phyloP scores from a whole-genome alignment of 2,797 vertebrate genomes.

The Sciaenops ocellatus region DNA sequence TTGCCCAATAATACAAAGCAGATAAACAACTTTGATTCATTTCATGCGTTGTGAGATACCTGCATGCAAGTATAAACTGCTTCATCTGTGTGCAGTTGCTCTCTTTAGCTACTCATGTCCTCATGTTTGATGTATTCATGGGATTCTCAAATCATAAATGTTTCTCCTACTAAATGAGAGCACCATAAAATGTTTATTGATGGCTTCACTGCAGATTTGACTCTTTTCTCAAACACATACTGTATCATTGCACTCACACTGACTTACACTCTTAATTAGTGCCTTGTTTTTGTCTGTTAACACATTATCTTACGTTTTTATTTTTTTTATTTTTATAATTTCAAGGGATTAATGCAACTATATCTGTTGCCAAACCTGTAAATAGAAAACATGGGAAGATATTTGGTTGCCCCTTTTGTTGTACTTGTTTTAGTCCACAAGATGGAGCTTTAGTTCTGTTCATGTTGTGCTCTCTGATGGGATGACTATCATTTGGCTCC shows the following conservation, averaged over 20 bases:
- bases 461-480: conserved; percentile 41
- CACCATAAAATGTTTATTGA: conserved; percentile 43
- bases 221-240: conserved; percentile 23
- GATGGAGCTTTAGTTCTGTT: conserved; percentile 87
- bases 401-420: not conserved
- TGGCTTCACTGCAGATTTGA: conserved; percentile 34
- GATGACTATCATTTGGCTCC: not conserved
- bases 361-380: conserved; percentile 16
- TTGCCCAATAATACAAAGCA: conserved; percentile 60
- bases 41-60: conserved; percentile 52
- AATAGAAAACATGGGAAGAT: conserved; percentile 1
- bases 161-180: conserved; percentile 32
- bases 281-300: conserved; percentile 1
- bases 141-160: conserved; percentile 32
- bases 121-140: conserved; percentile 31
- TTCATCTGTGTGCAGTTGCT: conserved; percentile 40
- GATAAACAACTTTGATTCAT: conserved; percentile 69
- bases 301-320: conserved; percentile 18
- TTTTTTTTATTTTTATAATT: conserved; percentile 1
- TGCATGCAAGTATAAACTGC: conserved; percentile 19
- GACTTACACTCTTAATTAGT: not conserved
- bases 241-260: not conserved
- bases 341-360: conserved; percentile 1
- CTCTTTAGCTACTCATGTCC: conserved; percentile 5
- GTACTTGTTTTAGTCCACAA: conserved; percentile 74